These are phyloP conservation scores for Thereuonema tuberculata DNA, from an alignment of 1,140 invertebrate genomes.

Conservation along the genomic window DNA sequence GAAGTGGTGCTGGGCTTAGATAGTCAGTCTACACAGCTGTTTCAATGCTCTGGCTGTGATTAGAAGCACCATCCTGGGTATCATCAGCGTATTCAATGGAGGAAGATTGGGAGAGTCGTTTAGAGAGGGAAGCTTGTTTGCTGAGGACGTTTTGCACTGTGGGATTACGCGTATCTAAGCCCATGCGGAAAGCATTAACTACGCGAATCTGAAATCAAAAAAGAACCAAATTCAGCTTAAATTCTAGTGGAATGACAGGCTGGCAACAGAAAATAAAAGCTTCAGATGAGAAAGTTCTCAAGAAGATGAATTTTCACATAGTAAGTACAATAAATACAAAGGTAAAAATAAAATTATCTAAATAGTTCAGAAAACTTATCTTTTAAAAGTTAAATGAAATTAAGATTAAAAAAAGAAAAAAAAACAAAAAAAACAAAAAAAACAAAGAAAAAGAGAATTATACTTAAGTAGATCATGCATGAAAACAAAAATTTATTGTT, in stretches of 20 bases:
- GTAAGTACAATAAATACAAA: too few relatives aligned
- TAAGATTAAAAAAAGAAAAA: too few relatives aligned
- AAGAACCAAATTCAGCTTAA: constrained; percentile 13
- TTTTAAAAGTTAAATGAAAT: too few relatives aligned
- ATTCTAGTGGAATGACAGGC: not conserved
- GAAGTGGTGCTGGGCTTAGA: not conserved
- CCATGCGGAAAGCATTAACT: constrained; percentile 98
- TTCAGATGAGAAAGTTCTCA: too few relatives aligned
- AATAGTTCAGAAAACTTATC: too few relatives aligned
- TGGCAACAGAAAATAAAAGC: too few relatives aligned
- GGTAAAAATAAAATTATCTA: too few relatives aligned
- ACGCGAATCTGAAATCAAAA: constrained; percentile 80
- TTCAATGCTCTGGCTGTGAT: constrained; percentile 14
- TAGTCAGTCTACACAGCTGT: constrained; percentile 10
- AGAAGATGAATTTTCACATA: too few relatives aligned
- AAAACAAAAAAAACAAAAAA: too few relatives aligned
- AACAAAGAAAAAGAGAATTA: too few relatives aligned
- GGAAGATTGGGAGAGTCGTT: constrained; percentile 75
- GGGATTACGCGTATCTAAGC: constrained; percentile 82
- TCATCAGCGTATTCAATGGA: constrained; percentile 76
- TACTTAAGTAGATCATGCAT: too few relatives aligned
- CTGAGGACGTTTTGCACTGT: constrained; percentile 75
- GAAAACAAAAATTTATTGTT: too few relatives aligned
- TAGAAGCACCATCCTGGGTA: constrained; percentile 10
- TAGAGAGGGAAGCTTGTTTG: constrained; percentile 76